Conservation (phyloP, 1,140 invertebrate genomes). For the Ceratitis capitata region DNA sequence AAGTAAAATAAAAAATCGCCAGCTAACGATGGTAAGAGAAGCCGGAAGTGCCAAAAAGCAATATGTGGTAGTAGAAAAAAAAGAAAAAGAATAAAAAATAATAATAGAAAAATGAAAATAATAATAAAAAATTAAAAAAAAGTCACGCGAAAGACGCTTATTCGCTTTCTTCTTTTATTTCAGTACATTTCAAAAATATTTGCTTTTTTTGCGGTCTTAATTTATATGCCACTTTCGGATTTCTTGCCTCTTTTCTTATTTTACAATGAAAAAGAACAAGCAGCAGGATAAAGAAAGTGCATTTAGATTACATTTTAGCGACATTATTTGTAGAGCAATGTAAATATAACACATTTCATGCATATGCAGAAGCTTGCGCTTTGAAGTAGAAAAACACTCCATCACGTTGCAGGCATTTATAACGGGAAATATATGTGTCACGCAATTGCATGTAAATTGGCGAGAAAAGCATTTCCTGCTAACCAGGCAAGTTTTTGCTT, state of each 20-base stretch:
- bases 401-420: neutral
- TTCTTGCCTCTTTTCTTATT: neutral
- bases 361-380: neutral
- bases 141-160: neutral
- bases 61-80: neutral
- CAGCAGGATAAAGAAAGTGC: neutral
- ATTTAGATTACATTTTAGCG: slow-evolving; percentile 24
- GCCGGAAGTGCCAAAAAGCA: neutral
- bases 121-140: no score
- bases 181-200: neutral
- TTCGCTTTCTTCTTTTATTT: neutral
- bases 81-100: no score
- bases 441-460: neutral
- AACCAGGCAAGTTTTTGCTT: neutral
- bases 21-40: neutral
- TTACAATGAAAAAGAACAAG: no score
- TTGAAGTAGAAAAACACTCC: neutral
- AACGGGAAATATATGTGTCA: slow-evolving; percentile 24
- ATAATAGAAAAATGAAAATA: no score
- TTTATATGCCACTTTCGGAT: slow-evolving; percentile 9
- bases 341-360: slow-evolving; percentile 9
- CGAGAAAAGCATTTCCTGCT: neutral
- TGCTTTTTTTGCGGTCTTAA: neutral
- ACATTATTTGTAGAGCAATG: slow-evolving; percentile 35
- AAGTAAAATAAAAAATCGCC: neutral